These are phyloP conservation scores for Alectoris magna DNA, from an alignment of 2,797 vertebrate species.

Conservation along the genomic window DNA sequence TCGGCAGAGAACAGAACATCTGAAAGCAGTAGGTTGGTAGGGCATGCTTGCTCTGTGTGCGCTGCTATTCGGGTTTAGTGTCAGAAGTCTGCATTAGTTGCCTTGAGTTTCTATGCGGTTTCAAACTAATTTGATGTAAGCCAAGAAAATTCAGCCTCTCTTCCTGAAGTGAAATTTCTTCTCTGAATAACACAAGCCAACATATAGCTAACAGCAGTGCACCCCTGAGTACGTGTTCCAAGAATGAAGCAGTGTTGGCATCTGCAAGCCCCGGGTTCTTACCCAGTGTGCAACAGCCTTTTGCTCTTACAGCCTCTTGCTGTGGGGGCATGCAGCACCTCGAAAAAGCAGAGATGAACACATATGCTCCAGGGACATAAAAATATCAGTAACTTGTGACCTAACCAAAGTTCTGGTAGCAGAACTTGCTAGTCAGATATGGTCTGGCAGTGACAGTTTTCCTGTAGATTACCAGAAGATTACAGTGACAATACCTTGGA, in stretches of 20 bases:
- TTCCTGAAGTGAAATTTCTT: background rate
- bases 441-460: background rate
- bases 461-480: background rate
- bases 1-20: background rate
- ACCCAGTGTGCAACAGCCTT: background rate
- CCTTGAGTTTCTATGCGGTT: background rate
- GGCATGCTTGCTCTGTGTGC: background rate
- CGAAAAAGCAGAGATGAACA: background rate
- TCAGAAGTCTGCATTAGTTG: background rate
- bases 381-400: background rate
- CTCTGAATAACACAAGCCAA: background rate
- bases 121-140: background rate
- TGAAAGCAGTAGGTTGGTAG: background rate
- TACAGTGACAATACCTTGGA: background rate
- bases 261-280: background rate
- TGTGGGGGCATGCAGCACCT: background rate
- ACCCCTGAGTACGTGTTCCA: background rate
- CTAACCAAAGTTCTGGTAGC: background rate
- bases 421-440: background rate
- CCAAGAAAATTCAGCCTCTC: background rate
- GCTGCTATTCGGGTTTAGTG: background rate
- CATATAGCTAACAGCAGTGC: background rate
- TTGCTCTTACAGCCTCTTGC: background rate
- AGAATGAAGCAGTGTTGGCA: background rate
- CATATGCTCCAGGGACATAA: background rate